Percentiles rank a stretch among this genome's conserved stretches.
Evolutionary conservation across 2,888 invertebrate genomes (phyloP).

Genomic region (Marronus borbonicus): DNA sequence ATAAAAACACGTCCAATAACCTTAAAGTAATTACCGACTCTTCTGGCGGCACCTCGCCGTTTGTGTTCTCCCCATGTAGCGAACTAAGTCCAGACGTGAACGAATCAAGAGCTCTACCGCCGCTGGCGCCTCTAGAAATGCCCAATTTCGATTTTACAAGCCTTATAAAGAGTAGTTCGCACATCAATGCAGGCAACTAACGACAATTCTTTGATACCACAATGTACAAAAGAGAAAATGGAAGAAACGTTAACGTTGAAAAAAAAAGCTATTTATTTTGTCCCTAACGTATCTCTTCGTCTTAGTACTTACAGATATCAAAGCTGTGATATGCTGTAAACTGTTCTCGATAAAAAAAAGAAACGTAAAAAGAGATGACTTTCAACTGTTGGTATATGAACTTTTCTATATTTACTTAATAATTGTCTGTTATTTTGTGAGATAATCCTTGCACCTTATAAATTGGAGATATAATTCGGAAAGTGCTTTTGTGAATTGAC

Average conservation of each 20-base stretch:
- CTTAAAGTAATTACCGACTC: conserved; percentile 68
- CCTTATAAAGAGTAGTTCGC: conserved; percentile 54
- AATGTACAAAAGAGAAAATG: conserved; percentile 18
- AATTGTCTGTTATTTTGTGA: neutral
- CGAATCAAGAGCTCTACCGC: conserved; percentile 68
- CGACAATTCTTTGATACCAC: conserved; percentile 1
- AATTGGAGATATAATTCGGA: neutral
- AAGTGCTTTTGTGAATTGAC: neutral
- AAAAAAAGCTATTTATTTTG: conserved; percentile 18
- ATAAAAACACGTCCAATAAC: conserved; percentile 60
- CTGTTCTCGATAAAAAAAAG: conserved; percentile 18
- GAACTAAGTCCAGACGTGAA: conserved; percentile 67
- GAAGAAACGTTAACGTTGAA: neutral
- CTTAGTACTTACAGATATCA: conserved; percentile 41
- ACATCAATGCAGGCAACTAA: conserved; percentile 48
- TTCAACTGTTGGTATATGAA: conserved; percentile 16
- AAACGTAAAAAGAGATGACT: conserved; percentile 9
- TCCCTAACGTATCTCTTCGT: neutral
- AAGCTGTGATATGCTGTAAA: conserved; percentile 46
- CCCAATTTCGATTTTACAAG: conserved; percentile 74
- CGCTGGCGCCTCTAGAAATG: conserved; percentile 76
- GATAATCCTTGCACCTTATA: neutral
- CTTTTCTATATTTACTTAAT: conserved; percentile 13
- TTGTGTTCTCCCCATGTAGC: conserved; percentile 69
- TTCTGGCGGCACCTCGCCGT: conserved; percentile 68